Percentiles rank a stretch among this genome's conserved stretches.
These are phyloP conservation scores for Rhagoletis pomonella DNA, from an alignment of 1,140 invertebrate genomes.

Conservation along the genomic window DNA sequence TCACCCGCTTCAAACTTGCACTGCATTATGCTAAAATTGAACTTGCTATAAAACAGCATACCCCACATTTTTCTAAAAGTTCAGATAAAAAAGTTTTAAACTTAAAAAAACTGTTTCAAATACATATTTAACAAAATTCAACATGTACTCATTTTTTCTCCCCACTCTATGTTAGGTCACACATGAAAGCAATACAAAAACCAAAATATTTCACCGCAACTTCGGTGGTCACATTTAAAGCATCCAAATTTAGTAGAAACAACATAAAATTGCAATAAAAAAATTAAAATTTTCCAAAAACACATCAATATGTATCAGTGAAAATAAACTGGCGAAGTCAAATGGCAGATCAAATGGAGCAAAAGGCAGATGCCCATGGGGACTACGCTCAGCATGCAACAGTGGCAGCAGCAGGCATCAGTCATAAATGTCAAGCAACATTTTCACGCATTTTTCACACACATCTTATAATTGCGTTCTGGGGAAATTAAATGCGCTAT, in stretches of 20 bases:
- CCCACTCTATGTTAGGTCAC: no score
- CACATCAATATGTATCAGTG: slow-evolving; percentile 1
- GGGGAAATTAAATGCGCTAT: not conserved
- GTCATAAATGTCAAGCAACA: slow-evolving; percentile 42
- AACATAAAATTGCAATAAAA: slow-evolving; percentile 25
- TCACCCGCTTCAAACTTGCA: no score
- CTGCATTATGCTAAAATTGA: no score
- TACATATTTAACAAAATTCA: no score
- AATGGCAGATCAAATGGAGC: not conserved
- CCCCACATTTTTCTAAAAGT: no score
- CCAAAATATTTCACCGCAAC: slow-evolving; percentile 37
- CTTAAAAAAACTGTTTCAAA: no score
- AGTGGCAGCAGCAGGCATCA: slow-evolving; percentile 20
- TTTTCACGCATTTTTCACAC: slow-evolving; percentile 51
- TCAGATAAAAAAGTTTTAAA: no score
- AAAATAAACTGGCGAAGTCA: slow-evolving; percentile 3
- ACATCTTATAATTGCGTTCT: slow-evolving; percentile 25
- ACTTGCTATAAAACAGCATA: no score
- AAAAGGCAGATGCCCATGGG: not conserved
- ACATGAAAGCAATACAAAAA: not conserved
- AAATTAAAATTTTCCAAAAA: slow-evolving; percentile 24
- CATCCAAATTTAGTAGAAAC: slow-evolving; percentile 19
- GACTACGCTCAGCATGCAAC: not conserved
- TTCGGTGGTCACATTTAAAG: slow-evolving; percentile 9
- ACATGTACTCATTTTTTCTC: no score